Evolutionary conservation across 1,140 invertebrate genomes (phyloP).

Genomic region (Conopomorpha cramerella): DNA sequence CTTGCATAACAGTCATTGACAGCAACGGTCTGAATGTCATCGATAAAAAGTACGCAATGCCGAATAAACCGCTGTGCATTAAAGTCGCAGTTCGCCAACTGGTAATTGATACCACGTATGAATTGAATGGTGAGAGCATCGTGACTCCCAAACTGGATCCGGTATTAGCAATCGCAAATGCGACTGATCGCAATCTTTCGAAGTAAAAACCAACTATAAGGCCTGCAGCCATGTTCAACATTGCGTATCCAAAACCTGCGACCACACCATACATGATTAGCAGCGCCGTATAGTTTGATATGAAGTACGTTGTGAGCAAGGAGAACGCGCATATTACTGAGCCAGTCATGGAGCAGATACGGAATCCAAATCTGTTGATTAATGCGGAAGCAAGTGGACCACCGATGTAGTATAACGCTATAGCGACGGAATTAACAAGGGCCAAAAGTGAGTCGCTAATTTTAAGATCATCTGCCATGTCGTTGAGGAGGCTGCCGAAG

Average conservation of each 20-base stretch:
- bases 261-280: constrained; percentile 7
- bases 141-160: constrained; percentile 76
- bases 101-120: constrained; percentile 61
- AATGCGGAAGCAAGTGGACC: constrained; percentile 74
- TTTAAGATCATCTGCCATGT: constrained; percentile 1
- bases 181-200: constrained; percentile 71
- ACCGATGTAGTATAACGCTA: constrained; percentile 18
- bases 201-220: constrained; percentile 78
- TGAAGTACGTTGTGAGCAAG: neutral
- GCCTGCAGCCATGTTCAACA: constrained; percentile 61
- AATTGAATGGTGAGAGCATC: constrained; percentile 66
- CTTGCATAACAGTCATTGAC: neutral
- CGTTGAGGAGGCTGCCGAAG: neutral
- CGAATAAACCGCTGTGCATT: constrained; percentile 60
- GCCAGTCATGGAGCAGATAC: constrained; percentile 67
- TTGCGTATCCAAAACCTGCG: constrained; percentile 79
- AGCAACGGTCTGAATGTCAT: neutral
- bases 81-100: constrained; percentile 73
- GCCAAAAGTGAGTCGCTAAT: neutral
- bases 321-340: constrained; percentile 1
- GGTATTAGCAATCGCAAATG: constrained; percentile 75
- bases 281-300: neutral
- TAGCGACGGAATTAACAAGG: constrained; percentile 1
- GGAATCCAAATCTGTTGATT: constrained; percentile 68
- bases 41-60: neutral